A percentile compares a stretch with the other conserved stretches of the same genome.
Evolutionary conservation across 2,888 invertebrate genomes (phyloP).

Genomic region (Odontothrips loti): DNA sequence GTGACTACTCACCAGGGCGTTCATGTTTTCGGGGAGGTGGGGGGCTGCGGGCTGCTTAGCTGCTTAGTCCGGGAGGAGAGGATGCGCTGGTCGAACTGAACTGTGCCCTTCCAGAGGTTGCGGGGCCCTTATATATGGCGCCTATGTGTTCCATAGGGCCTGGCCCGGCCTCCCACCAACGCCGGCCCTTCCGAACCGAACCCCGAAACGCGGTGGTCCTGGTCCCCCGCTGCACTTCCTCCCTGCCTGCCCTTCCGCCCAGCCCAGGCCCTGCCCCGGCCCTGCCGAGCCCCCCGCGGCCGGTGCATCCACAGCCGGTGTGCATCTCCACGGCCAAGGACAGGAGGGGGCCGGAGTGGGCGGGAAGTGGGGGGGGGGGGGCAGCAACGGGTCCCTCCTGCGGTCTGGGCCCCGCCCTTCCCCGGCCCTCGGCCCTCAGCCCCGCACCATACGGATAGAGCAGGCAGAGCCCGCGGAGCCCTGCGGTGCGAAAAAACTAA

Average conservation of each 20-base stretch:
- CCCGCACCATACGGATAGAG: background rate
- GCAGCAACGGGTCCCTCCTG: too few relatives aligned
- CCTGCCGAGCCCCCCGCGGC: too few relatives aligned
- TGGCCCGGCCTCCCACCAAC: background rate
- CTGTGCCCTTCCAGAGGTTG: background rate
- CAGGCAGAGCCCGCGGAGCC: too few relatives aligned
- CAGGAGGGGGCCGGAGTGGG: background rate
- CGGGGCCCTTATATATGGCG: slow-evolving; percentile 10
- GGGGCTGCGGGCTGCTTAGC: background rate
- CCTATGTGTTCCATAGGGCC: background rate
- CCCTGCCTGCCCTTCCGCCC: background rate
- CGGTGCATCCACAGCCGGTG: background rate
- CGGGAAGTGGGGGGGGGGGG: background rate
- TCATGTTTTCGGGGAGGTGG: background rate
- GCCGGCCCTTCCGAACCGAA: background rate
- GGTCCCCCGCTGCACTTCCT: background rate
- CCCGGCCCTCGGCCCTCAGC: background rate
- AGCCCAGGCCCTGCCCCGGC: too few relatives aligned
- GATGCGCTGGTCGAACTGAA: background rate
- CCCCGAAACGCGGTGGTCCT: background rate
- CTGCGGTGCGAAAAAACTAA: too few relatives aligned
- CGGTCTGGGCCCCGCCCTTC: background rate
- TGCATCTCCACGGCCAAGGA: slow-evolving; percentile 11
- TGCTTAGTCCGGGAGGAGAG: background rate
- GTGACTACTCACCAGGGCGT: slow-evolving; percentile 8